Evolutionary conservation across 1,140 invertebrate genomes (phyloP).

Genomic region (Temnothorax curvispinosus): DNA sequence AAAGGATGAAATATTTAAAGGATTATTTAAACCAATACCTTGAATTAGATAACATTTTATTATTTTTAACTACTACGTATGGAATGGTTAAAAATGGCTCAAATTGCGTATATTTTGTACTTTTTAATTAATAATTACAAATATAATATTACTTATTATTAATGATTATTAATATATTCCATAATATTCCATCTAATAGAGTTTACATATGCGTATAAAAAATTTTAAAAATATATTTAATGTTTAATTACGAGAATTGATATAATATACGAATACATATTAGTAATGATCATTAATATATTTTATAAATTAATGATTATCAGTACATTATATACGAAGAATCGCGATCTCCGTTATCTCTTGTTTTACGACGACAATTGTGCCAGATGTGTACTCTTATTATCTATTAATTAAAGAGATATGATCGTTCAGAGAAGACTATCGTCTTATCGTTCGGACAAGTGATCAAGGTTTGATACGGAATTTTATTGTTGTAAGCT

Average conservation of each 20-base stretch:
- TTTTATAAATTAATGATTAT: background rate
- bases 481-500: conserved; percentile 26
- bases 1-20: too few species aligned
- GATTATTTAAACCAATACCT: too few species aligned
- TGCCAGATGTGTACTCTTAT: background rate
- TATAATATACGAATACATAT: background rate
- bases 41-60: too few species aligned
- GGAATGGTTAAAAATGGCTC: too few species aligned
- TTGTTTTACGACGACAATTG: background rate
- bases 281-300: background rate
- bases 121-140: background rate
- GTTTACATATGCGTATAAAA: background rate
- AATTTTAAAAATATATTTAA: too few species aligned
- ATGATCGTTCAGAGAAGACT: background rate
- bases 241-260: too few species aligned
- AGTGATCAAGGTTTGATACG: background rate
- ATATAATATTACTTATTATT: background rate
- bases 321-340: background rate
- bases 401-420: conserved; percentile 23
- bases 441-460: background rate
- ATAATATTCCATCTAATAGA: background rate
- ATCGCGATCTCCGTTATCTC: background rate
- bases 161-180: background rate
- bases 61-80: too few species aligned
- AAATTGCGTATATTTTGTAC: too few species aligned